Conservation (phyloP, 2,797 vertebrate species). For the Hippopotamyrus pictus region DNA sequence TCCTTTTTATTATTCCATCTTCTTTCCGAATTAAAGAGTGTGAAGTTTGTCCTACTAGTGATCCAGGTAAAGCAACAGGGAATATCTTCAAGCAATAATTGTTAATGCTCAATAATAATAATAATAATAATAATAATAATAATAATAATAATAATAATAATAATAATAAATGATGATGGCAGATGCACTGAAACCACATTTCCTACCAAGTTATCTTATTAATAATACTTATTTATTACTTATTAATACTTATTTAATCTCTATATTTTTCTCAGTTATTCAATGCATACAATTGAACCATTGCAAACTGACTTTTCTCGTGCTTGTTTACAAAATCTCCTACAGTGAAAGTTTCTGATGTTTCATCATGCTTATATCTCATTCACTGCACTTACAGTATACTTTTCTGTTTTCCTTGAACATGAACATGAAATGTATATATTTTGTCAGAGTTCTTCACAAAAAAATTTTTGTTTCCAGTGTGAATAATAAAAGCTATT, state of each 20-base stretch:
- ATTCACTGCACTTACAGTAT: background rate
- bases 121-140: background rate
- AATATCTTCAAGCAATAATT: background rate
- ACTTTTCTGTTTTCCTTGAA: background rate
- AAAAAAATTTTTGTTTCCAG: background rate
- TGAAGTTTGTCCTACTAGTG: slow-evolving; percentile 52
- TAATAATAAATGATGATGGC: background rate
- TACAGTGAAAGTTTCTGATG: background rate
- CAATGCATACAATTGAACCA: background rate
- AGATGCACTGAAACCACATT: background rate
- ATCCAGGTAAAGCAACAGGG: slow-evolving; percentile 53
- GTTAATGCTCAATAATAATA: background rate
- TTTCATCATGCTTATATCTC: background rate
- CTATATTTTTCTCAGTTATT: background rate
- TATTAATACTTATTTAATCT: background rate
- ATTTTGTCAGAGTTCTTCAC: background rate
- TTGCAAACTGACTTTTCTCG: background rate
- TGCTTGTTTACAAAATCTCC: background rate
- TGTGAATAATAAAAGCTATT: background rate
- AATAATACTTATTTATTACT: background rate
- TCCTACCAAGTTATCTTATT: background rate
- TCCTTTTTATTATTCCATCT: slow-evolving; percentile 51
- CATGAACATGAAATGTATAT: background rate
- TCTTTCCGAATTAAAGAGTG: slow-evolving; percentile 57
- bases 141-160: background rate